phyloP scores from a whole-genome alignment of 2,113 vertebrate species.

The Pyxicephalus adspersus region DNA sequence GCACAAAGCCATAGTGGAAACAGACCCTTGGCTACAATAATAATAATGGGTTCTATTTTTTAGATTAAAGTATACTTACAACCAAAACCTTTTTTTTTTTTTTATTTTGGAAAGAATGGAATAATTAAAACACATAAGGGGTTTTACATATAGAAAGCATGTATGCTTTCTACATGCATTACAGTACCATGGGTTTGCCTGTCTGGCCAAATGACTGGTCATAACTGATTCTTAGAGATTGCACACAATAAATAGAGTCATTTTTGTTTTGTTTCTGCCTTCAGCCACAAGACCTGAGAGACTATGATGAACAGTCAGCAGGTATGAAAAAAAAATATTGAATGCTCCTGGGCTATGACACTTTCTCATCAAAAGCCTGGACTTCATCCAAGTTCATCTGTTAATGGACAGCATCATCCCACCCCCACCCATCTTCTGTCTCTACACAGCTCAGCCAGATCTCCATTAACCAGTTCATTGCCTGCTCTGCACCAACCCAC shows the following conservation, averaged over 20 bases:
- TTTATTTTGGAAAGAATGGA: no score
- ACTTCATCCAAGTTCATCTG: conserved; percentile 96
- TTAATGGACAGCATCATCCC: conserved; percentile 92
- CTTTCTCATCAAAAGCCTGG: conserved; percentile 88
- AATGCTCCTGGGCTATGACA: conserved; percentile 79
- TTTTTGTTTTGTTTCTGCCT: conserved; percentile 71
- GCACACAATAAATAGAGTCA: conserved; percentile 75
- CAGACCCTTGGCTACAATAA: no score
- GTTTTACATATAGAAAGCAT: no score
- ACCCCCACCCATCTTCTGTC: conserved; percentile 64
- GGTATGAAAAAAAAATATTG: conserved; percentile 74
- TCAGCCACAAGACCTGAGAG: conserved; percentile 82
- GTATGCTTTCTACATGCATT: conserved; percentile 69
- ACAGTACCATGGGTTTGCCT: conserved; percentile 73
- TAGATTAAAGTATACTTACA: no score
- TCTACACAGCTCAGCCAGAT: conserved; percentile 41
- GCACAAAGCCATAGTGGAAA: no score
- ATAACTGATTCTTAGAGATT: conserved; percentile 82
- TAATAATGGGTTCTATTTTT: no score
- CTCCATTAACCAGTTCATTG: conserved; percentile 51
- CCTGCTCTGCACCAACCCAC: not conserved
- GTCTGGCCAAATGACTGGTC: conserved; percentile 85
- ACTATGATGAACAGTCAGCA: conserved; percentile 86
- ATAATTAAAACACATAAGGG: no score
- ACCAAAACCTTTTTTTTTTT: no score